A percentile compares a stretch with the other conserved stretches of the same genome.
phyloP scores from a whole-genome alignment of 2,888 invertebrate species.

The Ditylenchus weischeri region DNA sequence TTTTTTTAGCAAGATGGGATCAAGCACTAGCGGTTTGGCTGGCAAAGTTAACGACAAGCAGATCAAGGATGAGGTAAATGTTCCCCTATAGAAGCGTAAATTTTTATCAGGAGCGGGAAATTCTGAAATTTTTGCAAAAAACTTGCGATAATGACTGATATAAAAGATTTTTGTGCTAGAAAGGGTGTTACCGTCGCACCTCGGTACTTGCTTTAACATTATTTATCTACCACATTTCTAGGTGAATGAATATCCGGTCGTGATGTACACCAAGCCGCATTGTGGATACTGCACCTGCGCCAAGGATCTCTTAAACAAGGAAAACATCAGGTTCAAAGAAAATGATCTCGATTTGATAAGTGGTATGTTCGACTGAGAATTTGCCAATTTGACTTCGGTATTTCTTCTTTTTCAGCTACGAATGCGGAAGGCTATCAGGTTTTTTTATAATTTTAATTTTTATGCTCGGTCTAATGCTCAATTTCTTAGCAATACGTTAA shows the following conservation, averaged over 20 bases:
- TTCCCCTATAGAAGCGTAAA: too few species aligned
- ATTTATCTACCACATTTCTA: neutral
- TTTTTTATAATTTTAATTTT: neutral
- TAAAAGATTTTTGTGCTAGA: too few species aligned
- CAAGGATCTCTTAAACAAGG: conserved; percentile 45
- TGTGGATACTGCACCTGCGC: conserved; percentile 54
- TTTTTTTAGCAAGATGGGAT: too few species aligned
- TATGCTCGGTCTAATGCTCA: neutral
- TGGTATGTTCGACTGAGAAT: neutral
- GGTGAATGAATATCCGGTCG: conserved; percentile 6
- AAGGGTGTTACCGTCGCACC: too few species aligned
- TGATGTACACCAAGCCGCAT: conserved; percentile 45
- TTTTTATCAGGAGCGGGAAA: too few species aligned
- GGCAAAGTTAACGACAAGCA: too few species aligned
- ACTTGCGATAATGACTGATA: too few species aligned
- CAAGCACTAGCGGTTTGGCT: too few species aligned
- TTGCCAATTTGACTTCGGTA: neutral
- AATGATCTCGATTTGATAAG: conserved; percentile 11
- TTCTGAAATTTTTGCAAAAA: too few species aligned
- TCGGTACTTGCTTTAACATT: too few species aligned
- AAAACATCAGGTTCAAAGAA: conserved; percentile 39
- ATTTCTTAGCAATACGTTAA: neutral
- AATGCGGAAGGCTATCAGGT: conserved; percentile 8
- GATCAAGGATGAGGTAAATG: too few species aligned
- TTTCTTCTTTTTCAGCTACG: neutral